phyloP scores from a whole-genome alignment of 2,113 vertebrate genomes.

The Ceuthmochares aereus region DNA sequence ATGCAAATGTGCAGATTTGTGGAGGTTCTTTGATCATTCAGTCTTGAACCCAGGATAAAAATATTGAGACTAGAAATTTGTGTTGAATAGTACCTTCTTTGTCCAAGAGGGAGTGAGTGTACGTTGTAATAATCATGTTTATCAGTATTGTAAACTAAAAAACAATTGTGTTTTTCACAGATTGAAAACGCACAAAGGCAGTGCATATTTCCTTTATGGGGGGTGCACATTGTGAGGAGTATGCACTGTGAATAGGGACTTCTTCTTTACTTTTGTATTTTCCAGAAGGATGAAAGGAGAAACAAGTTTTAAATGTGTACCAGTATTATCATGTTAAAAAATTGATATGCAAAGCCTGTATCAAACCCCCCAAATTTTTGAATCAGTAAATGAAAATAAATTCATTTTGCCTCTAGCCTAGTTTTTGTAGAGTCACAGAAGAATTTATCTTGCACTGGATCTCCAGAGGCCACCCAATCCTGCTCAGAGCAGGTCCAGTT shows the following conservation, averaged over 20 bases:
- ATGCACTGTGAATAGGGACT: background rate
- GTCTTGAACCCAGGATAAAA: background rate
- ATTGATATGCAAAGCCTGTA: rapidly evolving
- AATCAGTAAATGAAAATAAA: background rate
- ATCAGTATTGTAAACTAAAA: background rate
- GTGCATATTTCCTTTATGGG: background rate
- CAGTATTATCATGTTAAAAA: background rate
- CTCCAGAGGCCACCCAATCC: background rate
- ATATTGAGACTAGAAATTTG: background rate
- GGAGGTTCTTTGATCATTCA: background rate
- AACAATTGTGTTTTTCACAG: background rate
- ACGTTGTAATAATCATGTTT: background rate
- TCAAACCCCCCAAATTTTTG: background rate
- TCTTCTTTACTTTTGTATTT: background rate
- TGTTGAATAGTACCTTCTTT: background rate
- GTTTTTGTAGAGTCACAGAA: background rate
- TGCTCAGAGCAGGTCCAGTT: background rate
- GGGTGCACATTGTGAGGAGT: background rate
- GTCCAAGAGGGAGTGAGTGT: background rate
- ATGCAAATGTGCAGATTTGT: background rate
- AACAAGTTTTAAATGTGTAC: background rate
- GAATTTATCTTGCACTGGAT: background rate
- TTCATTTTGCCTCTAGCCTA: background rate
- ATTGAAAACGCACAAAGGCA: background rate
- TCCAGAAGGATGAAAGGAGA: background rate